phyloP scores from a whole-genome alignment of 2,113 vertebrate genomes.

The Jacana jacana region DNA sequence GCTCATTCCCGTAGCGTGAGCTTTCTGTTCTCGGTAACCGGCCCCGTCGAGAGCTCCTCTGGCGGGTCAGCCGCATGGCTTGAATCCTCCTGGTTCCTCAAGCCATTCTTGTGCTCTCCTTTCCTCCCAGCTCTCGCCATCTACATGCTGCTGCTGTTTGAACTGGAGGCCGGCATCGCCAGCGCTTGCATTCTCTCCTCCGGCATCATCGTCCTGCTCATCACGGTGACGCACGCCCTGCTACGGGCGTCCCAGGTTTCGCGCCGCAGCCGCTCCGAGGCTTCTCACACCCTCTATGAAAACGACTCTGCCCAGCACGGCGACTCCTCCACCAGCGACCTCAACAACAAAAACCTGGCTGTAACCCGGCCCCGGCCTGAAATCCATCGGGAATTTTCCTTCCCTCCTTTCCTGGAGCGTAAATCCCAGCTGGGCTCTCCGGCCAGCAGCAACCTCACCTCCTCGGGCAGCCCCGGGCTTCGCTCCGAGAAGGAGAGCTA shows the following conservation, averaged over 20 bases:
- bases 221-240: slow-evolving; percentile 75
- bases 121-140: slow-evolving; percentile 79
- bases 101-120: not conserved
- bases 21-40: not conserved
- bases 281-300: slow-evolving; percentile 71
- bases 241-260: slow-evolving; percentile 67
- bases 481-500: slow-evolving; percentile 52
- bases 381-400: slow-evolving; percentile 74
- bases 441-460: slow-evolving; percentile 34
- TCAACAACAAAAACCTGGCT: slow-evolving; percentile 58
- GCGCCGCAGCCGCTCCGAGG: slow-evolving; percentile 33
- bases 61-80: not conserved
- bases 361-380: slow-evolving; percentile 68
- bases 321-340: slow-evolving; percentile 42
- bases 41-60: not conserved
- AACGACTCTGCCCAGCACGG: slow-evolving; percentile 70
- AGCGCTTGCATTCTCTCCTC: slow-evolving; percentile 83
- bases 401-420: slow-evolving; percentile 59
- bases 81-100: not conserved
- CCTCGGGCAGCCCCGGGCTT: slow-evolving; percentile 48
- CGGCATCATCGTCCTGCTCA: slow-evolving; percentile 79
- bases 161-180: slow-evolving; percentile 79
- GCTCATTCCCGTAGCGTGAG: rapidly evolving
- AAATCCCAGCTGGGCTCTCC: slow-evolving; percentile 59
- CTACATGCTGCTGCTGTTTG: slow-evolving; percentile 86